A percentile compares a stretch with the other conserved stretches of the same genome.
Evolutionary conservation across 2,113 vertebrate species (phyloP).

Genomic region (Gymnocephalus cernua): DNA sequence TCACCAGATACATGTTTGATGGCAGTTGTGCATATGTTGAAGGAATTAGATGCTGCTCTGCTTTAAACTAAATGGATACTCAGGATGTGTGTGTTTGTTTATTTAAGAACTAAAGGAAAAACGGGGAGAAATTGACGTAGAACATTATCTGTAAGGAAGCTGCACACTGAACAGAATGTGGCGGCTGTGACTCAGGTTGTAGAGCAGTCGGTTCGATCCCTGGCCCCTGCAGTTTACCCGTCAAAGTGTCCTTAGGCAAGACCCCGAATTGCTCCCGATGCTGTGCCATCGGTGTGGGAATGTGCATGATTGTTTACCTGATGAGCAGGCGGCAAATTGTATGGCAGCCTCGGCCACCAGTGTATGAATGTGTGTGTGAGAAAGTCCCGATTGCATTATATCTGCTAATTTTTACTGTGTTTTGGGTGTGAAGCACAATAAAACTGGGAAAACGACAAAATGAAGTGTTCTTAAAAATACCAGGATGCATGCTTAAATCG

Average conservation of each 20-base stretch:
- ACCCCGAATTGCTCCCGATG: no score
- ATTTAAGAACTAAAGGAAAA: background rate
- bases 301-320: no score
- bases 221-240: no score
- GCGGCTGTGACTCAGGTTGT: no score
- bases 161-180: background rate
- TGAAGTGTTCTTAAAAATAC: background rate
- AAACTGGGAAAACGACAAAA: background rate
- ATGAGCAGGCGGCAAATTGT: no score
- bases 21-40: slow-evolving; percentile 44
- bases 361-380: background rate
- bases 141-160: background rate
- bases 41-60: slow-evolving; percentile 10
- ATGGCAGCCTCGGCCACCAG: no score
- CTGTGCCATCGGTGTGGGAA: no score
- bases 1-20: slow-evolving; percentile 33
- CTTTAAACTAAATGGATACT: background rate
- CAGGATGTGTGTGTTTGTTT: background rate
- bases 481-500: background rate
- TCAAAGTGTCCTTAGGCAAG: no score
- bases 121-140: no score
- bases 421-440: background rate
- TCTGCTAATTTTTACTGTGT: background rate
- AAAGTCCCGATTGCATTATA: background rate
- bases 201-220: no score